Evolutionary conservation across 64 coral and sea anemone genomes (phyloP).

Genomic region (Actinia tenebrosa): DNA sequence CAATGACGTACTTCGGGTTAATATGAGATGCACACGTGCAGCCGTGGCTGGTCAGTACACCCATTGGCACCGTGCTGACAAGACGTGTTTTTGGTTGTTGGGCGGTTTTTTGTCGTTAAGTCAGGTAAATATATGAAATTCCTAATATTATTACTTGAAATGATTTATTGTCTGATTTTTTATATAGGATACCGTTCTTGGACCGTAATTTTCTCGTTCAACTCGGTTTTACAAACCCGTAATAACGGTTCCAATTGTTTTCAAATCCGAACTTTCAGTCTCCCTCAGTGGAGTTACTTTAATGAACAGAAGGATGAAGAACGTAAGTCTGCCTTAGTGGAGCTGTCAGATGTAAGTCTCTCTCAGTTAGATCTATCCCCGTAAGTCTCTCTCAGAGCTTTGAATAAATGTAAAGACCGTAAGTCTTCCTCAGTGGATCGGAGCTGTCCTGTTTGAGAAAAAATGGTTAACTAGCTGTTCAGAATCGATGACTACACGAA

Average conservation of each 20-base stretch:
- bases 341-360: not conserved
- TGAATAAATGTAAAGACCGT: not conserved
- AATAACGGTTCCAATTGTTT: not conserved
- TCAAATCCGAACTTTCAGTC: not conserved
- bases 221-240: not conserved
- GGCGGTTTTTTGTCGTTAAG: not conserved
- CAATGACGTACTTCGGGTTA: conserved; percentile 1
- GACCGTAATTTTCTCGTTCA: not conserved
- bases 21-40: conserved; percentile 15
- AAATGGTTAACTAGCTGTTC: not conserved
- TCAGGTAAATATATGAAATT: conserved; percentile 9
- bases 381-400: conserved; percentile 12
- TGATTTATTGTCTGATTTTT: not conserved
- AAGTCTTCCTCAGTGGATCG: not conserved
- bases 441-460: not conserved
- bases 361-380: conserved; percentile 1
- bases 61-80: not conserved
- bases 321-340: conserved; percentile 10
- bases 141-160: not conserved
- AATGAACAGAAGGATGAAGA: not conserved
- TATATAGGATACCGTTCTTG: not conserved
- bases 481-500: not conserved
- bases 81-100: not conserved
- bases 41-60: conserved; percentile 17
- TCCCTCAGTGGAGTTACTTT: conserved; percentile 3